A percentile compares a stretch with the other conserved stretches of the same genome.
These are phyloP conservation scores for Bruchidius siliquastri DNA, from an alignment of 2,888 invertebrate species.

Conservation along the genomic window DNA sequence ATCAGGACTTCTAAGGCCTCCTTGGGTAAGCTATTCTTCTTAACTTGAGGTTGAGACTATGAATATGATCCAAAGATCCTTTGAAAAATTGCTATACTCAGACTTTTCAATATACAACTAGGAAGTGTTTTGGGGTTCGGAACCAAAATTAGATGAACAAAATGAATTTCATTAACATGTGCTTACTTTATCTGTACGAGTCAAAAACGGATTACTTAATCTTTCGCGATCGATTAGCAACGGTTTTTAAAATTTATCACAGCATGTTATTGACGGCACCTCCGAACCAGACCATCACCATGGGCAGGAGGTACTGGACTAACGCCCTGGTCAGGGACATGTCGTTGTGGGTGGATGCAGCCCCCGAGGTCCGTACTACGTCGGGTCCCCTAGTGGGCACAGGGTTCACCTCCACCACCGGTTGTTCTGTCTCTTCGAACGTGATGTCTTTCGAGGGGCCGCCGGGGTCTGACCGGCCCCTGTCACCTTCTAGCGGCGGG, in stretches of 20 bases:
- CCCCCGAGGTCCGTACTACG: slow-evolving; percentile 22
- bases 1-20: too few relatives aligned
- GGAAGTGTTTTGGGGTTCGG: too few relatives aligned
- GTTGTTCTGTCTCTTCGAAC: slow-evolving; percentile 2
- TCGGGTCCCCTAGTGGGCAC: slow-evolving; percentile 27
- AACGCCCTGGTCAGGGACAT: slow-evolving; percentile 58
- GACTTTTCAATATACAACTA: too few relatives aligned
- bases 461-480: neutral
- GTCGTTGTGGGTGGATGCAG: slow-evolving; percentile 11
- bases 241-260: slow-evolving; percentile 53
- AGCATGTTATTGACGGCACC: slow-evolving; percentile 77
- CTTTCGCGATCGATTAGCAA: neutral
- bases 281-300: slow-evolving; percentile 82
- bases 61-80: too few relatives aligned
- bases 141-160: too few relatives aligned
- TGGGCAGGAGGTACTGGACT: slow-evolving; percentile 72
- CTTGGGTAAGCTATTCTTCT: too few relatives aligned
- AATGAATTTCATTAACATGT: too few relatives aligned
- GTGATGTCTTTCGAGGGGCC: neutral
- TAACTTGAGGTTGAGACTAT: too few relatives aligned
- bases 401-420: slow-evolving; percentile 3
- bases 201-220: neutral
- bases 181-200: too few relatives aligned
- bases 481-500: neutral
- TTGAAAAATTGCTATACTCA: too few relatives aligned